Conservation (phyloP, 2,888 invertebrate species). For the Cataglyphis altisquamis region DNA sequence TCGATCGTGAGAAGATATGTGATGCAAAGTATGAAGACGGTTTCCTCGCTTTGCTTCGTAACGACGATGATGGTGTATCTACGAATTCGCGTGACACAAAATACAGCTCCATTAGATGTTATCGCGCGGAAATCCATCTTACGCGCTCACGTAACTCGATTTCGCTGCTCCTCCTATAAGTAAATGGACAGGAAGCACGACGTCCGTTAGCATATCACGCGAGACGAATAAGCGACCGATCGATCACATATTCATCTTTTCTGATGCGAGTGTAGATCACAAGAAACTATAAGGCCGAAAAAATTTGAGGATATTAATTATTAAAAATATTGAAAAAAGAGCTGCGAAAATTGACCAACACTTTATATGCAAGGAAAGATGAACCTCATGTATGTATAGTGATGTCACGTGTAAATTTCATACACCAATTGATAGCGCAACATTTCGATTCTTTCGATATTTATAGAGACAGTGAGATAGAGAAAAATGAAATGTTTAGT, state of each 20-base stretch:
- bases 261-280: not conserved
- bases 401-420: not conserved
- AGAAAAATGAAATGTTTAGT: not conserved
- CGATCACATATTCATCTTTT: constrained; percentile 5
- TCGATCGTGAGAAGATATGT: not conserved
- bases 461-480: not conserved
- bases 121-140: constrained; percentile 45
- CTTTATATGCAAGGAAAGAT: not conserved
- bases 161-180: not conserved
- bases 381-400: too few species aligned
- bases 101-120: constrained; percentile 31
- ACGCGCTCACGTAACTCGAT: constrained; percentile 35
- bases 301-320: not conserved
- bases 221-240: constrained; percentile 16
- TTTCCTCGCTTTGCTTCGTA: not conserved
- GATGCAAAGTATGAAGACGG: not conserved
- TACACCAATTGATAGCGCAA: not conserved
- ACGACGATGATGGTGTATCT: constrained; percentile 5
- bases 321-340: not conserved
- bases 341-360: not conserved
- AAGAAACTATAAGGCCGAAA: not conserved
- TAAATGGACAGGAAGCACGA: constrained; percentile 30
- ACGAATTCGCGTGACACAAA: constrained; percentile 34
- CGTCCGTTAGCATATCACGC: constrained; percentile 30
- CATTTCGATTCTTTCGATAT: not conserved